Evolutionary conservation across 2,888 invertebrate species (phyloP).

Genomic region (Volucella bombylans): DNA sequence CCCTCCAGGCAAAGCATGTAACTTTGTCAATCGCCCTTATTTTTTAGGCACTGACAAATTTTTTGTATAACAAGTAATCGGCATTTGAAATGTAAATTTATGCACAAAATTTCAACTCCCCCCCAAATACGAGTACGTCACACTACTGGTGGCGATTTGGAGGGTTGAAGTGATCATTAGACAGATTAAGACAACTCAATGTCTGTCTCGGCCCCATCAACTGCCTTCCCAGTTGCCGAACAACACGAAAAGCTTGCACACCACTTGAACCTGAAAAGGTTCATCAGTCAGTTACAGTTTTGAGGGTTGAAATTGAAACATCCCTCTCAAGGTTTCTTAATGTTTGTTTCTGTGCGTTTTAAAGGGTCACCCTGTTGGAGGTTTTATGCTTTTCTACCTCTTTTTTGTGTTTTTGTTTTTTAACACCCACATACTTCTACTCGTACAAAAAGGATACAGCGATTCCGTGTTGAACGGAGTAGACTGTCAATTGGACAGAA

Average conservation of each 20-base stretch:
- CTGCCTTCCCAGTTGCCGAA: constrained; percentile 20
- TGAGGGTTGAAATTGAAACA: constrained; percentile 41
- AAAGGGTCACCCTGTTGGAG: constrained; percentile 45
- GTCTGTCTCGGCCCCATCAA: not conserved
- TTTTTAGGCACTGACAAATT: constrained; percentile 6
- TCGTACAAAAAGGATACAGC: not conserved
- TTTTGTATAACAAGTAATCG: constrained; percentile 32
- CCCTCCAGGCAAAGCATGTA: constrained; percentile 32
- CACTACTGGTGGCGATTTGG: constrained; percentile 6
- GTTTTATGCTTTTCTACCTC: constrained; percentile 50
- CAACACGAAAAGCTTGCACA: constrained; percentile 39
- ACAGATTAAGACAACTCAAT: constrained; percentile 66
- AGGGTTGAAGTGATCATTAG: constrained; percentile 71
- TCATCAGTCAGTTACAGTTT: constrained; percentile 27
- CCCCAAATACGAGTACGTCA: constrained; percentile 25
- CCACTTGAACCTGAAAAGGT: constrained; percentile 65
- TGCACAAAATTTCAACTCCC: constrained; percentile 56
- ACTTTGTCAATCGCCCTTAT: constrained; percentile 19
- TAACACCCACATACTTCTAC: not conserved
- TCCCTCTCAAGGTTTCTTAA: constrained; percentile 22
- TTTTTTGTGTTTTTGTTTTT: not conserved
- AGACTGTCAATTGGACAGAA: constrained; percentile 45
- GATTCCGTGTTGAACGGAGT: constrained; percentile 9
- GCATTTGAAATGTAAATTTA: constrained; percentile 66
- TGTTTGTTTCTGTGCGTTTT: constrained; percentile 32